Evolutionary conservation across 2,888 invertebrate genomes (phyloP).

Genomic region (Cecidostiba fungosa): DNA sequence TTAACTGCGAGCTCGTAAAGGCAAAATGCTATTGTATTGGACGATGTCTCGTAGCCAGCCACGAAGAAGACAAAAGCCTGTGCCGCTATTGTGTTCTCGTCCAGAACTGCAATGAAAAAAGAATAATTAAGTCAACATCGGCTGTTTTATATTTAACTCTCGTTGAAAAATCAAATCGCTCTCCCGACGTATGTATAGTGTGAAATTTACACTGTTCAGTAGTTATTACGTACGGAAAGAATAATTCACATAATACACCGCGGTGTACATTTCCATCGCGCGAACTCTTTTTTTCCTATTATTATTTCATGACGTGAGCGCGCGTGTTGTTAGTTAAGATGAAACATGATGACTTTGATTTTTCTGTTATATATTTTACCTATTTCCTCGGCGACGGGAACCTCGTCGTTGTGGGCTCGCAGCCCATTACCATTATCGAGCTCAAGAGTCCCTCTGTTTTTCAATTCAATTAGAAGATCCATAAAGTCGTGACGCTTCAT

Average conservation of each 20-base stretch:
- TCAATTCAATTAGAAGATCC: constrained; percentile 78
- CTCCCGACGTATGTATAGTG: too few relatives aligned
- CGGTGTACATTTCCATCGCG: too few relatives aligned
- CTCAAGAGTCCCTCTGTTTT: constrained; percentile 66
- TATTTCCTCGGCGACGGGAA: constrained; percentile 39
- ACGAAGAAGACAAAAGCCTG: constrained; percentile 78
- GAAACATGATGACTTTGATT: too few relatives aligned
- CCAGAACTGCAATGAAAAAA: constrained; percentile 69
- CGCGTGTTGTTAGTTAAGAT: too few relatives aligned
- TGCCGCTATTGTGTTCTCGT: constrained; percentile 76
- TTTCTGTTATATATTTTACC: constrained; percentile 23
- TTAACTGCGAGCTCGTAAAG: constrained; percentile 76
- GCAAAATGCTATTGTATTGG: constrained; percentile 77
- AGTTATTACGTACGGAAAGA: too few relatives aligned
- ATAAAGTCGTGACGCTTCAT: constrained; percentile 78
- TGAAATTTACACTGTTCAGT: too few relatives aligned
- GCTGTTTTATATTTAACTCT: neutral
- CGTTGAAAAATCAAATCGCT: neutral
- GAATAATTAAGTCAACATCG: neutral
- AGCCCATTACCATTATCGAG: constrained; percentile 32
- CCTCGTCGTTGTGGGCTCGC: constrained; percentile 17
- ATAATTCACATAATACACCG: too few relatives aligned
- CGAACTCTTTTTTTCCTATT: too few relatives aligned
- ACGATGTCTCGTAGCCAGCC: constrained; percentile 78
- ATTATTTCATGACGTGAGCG: too few relatives aligned